These are phyloP conservation scores for Myotis lucifugus DNA, from an alignment of 2,113 vertebrate genomes.

Conservation along the genomic window DNA sequence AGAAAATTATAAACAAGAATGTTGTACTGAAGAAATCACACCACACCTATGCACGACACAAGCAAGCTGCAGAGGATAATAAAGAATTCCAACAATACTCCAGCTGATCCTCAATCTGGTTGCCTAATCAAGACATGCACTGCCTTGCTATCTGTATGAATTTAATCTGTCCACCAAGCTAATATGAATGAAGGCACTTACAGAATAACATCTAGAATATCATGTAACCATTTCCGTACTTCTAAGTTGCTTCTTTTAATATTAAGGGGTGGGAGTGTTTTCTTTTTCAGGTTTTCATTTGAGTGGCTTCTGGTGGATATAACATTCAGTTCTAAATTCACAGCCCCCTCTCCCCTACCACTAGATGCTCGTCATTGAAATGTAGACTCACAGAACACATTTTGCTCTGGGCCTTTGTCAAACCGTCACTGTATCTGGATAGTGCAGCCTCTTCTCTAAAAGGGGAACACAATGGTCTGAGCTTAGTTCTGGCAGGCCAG, in stretches of 20 bases:
- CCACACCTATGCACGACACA: not conserved
- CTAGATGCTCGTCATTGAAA: not conserved
- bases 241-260: not conserved
- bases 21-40: not conserved
- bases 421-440: not conserved
- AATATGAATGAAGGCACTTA: not conserved
- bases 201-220: not conserved
- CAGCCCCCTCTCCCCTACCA: not conserved
- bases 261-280: not conserved
- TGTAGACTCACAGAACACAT: not conserved
- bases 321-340: not conserved
- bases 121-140: not conserved
- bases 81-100: not conserved
- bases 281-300: not conserved
- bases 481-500: conserved; percentile 61
- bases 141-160: not conserved
- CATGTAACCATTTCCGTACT: not conserved
- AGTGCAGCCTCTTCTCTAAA: conserved; percentile 53
- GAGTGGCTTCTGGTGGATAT: not conserved
- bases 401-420: conserved; percentile 29
- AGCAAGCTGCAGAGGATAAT: not conserved
- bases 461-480: conserved; percentile 52
- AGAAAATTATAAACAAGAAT: not conserved
- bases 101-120: not conserved
- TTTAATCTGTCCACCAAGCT: not conserved